These are phyloP conservation scores for Halocaridina rubra DNA, from an alignment of 2,888 invertebrate genomes.

Conservation along the genomic window DNA sequence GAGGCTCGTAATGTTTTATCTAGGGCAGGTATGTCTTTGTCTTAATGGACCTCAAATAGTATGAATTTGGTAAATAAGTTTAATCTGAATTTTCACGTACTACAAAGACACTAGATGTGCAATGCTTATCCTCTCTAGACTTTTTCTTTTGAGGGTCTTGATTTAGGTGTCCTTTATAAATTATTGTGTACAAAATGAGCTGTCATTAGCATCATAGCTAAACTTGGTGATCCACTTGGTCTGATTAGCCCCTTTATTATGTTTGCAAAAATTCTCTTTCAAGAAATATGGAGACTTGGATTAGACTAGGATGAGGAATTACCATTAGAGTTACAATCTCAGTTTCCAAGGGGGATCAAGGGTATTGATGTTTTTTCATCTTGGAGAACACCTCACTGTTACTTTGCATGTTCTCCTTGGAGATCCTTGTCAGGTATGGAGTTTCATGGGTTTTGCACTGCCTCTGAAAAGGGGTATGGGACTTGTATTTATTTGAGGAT, in stretches of 20 bases:
- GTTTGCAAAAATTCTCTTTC: slow-evolving; percentile 23
- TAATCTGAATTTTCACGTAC: not conserved
- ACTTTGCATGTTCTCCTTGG: too few species aligned
- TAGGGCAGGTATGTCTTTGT: not conserved
- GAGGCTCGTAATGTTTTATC: not conserved
- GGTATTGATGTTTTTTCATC: not conserved
- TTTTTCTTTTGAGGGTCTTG: too few species aligned
- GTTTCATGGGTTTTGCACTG: slow-evolving; percentile 26
- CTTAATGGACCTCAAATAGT: not conserved
- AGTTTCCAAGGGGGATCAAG: not conserved
- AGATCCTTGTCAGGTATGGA: not conserved
- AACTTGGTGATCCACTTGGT: too few species aligned
- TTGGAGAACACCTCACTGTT: slow-evolving; percentile 13
- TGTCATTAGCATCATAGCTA: too few species aligned
- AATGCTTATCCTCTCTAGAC: slow-evolving; percentile 19
- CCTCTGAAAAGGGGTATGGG: slow-evolving; percentile 14
- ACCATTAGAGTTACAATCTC: not conserved
- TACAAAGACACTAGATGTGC: slow-evolving; percentile 27
- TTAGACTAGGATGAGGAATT: not conserved
- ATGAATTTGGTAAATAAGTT: not conserved
- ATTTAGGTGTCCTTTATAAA: too few species aligned
- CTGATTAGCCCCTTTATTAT: too few species aligned
- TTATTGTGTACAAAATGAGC: too few species aligned
- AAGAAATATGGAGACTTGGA: slow-evolving; percentile 32
- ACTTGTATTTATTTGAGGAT: not conserved